Evolutionary conservation across 2,797 vertebrate species (phyloP), one percentile per base, ranked within the genome.

Genomic region (Sebastes itinus): DNA sequence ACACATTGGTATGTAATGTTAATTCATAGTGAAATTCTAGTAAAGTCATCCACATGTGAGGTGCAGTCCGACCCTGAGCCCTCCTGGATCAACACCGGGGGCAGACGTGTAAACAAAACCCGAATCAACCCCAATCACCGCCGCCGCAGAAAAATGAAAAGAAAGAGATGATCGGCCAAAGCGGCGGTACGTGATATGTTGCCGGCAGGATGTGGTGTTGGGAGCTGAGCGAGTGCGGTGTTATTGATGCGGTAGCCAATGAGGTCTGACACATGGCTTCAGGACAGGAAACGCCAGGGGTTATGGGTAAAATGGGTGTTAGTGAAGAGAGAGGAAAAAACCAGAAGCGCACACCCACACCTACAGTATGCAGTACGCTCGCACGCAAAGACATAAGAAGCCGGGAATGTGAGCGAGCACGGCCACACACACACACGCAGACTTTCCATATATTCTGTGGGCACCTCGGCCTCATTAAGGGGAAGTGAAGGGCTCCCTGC

Each of bases 381-480:
- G 72, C 89, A 90, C 82, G 82, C 82, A 83, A 81, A 81, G 58
- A 81, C 75, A 77, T 59, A 72, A 72, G 73, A 75, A 28, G 65
- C 33, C 35, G 46, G 83, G 74, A 78, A 78, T 23, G 80, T 3
- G 56, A 65, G 74, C 3, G 27, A 56, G 70, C 79, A 73, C 62
- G 27, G 60, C 63, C 83, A 72, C 76, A 32, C 75, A 71, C 80
- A 20, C 71, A 25, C 59, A 52, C 7, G 42, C 22, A 65, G 30
- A 80, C 79, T 81, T 77, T 90, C 82, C 88, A 76, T 92, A 85
- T 91, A 88, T 88, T 93, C 77, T 75, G 86, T 73, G 87, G 87
- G 92, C 90, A 92, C 88, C 91, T 94, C 86, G 7, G 88, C 90
- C 93, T 95, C 91, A 95, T 95, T 95, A 95, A 90, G 90, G 88